Base-by-base conservation (phyloP, 1,140 invertebrate genomes). In the Drosophila simulans region DNA sequence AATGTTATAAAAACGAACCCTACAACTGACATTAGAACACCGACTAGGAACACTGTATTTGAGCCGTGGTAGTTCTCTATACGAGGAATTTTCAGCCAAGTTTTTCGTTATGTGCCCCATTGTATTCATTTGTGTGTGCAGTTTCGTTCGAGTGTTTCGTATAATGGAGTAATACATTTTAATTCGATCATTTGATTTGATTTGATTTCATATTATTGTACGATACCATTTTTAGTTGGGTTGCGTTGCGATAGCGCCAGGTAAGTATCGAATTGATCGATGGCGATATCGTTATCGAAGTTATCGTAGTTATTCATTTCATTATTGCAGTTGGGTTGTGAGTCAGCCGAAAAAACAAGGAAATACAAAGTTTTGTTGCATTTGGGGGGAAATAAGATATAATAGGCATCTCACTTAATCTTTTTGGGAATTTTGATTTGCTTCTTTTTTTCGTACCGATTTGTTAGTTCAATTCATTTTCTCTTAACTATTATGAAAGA, bases 1-100 rank as follows among this genome's bases (percentile, higher is more conserved):
- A 99, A 98, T 95, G 98, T 95, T 94, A 99, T 96, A 95, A 99
- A 98, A 94, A 99, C 97, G 94, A 97, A 97, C 94, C 98, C 98
- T 95, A 99, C 97, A 95, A 98, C 97, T 93, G 97, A 98, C 95
- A 98, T 98, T 94, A 99, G 96, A 94, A 98, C 97, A 95, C 96
- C 97, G 93, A 99, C 98, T 95, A 99, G 96, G 95, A 97, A 97
- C 94, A 97, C 96, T 94, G 97, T 97, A 95, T 97, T 97, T 93
- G 96, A 97, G 94, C 97, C 97, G 95, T 97, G 96, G 95, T 97
- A 96, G 95, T 97, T 97, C 95, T 97, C 97, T 97, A 92, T 91
- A 92, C 90, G 91, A 91, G 91, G 75, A 62, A 73, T 82, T 64
- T 75, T 78, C 56, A 79, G 80, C 76, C 76, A 78, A 75, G 71